Base-by-base conservation (phyloP, 2,797 vertebrate genomes). In the Falco novaeseelandiae region DNA sequence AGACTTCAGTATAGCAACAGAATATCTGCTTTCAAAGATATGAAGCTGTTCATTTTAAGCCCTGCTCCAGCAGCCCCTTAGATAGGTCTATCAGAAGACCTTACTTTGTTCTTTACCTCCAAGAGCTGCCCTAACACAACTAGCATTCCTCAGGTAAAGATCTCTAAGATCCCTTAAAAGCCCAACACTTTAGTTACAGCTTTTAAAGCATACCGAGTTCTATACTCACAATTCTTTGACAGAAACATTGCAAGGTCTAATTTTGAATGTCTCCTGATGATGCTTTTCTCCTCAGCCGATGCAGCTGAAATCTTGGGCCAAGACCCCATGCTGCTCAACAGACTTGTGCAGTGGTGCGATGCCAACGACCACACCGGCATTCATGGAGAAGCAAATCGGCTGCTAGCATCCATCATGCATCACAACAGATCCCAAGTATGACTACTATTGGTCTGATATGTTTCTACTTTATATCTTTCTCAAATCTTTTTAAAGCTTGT, bases 261-360 rank as follows among this genome's bases (percentile, higher is more conserved):
- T 25, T 78, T 14, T 67, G 8, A 74, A 46, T 51, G n/a, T 19
- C 21, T 90, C n/a, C 22, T 30, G 16, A 20, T 77, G 36, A 30
- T 32, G 30, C 21, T 97, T 90, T 77, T 87, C 86, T 84, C 76
- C 71, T 26, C 94, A 99, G 99, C 98, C 94, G 98, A 99, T 8
- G 98, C 98, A 1, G 99, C 99, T 11, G 89, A 99, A 67, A 97
- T 98, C 71, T 92, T 99, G 96, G 99, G 99, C 23, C 98, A 98
- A 49, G 99, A 99, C 72, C 95, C 96, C n/a, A 90, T 66, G 62
- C 96, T 99, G 92, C 96, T 99, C 57, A 91, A 88, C 42, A 97
- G 98, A 66, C 98, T 99, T 25, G 98, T 99, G 93, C 98, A 99
- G 96, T 99, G 99, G 99, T 99, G 99, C 58, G 97, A 98, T 5